Evolutionary conservation across 2,888 invertebrate genomes (phyloP).

Genomic region (Trichacis sp.): DNA sequence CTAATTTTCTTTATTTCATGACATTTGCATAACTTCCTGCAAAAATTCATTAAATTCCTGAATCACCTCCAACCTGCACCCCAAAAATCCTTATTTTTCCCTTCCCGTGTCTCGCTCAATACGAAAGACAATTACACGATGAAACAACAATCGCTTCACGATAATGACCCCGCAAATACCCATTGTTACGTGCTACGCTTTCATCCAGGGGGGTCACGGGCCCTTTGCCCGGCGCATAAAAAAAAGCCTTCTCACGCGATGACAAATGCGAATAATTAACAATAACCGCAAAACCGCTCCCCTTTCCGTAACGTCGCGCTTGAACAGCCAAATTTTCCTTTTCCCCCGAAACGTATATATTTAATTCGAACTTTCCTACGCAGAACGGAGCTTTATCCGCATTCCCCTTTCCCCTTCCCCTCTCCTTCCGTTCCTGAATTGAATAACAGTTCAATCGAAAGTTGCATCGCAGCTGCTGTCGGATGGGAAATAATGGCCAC

Average conservation of each 20-base stretch:
- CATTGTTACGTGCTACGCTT: slow-evolving; percentile 21
- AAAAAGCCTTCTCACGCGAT: slow-evolving; percentile 50
- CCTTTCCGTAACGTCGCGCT: background rate
- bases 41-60: too few species aligned
- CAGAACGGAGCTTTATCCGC: slow-evolving; percentile 27
- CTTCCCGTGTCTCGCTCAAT: too few species aligned
- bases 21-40: too few species aligned
- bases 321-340: background rate
- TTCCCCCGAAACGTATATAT: background rate
- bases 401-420: slow-evolving; percentile 19
- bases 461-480: slow-evolving; percentile 63
- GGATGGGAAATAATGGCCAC: slow-evolving; percentile 46
- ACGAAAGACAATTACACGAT: background rate
- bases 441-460: slow-evolving; percentile 63
- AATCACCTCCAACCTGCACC: too few species aligned
- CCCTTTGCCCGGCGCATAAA: slow-evolving; percentile 12
- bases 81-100: too few species aligned
- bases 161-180: slow-evolving; percentile 1
- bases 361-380: slow-evolving; percentile 20
- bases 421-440: slow-evolving; percentile 44
- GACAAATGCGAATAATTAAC: slow-evolving; percentile 62
- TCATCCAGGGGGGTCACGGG: slow-evolving; percentile 11
- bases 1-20: too few species aligned
- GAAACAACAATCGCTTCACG: background rate
- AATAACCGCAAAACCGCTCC: slow-evolving; percentile 24